Evolutionary conservation across 2,113 vertebrate genomes (phyloP).

Genomic region (Haemorhous mexicanus): DNA sequence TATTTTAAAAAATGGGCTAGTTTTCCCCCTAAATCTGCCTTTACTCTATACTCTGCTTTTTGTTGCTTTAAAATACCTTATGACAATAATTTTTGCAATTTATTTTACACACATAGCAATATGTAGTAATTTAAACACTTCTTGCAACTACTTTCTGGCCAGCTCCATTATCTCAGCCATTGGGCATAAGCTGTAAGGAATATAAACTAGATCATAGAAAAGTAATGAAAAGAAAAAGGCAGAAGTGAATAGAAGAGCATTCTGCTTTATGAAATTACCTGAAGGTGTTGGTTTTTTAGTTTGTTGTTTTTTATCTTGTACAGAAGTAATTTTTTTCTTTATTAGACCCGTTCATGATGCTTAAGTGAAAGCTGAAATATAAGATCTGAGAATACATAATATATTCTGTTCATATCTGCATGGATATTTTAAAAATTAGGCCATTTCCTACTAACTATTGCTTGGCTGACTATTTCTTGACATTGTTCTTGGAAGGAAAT

Average conservation of each 20-base stretch:
- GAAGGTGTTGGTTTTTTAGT: accelerated
- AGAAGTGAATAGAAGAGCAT: not conserved
- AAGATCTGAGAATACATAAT: not conserved
- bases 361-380: not conserved
- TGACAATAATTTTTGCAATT: not conserved
- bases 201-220: not conserved
- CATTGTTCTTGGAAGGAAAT: not conserved
- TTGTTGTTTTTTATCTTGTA: not conserved
- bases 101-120: not conserved
- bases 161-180: not conserved
- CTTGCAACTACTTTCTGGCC: not conserved
- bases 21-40: not conserved
- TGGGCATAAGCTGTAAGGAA: not conserved
- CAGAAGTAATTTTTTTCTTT: not conserved
- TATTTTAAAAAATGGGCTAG: not conserved
- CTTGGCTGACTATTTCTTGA: not conserved
- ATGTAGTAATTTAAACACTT: not conserved
- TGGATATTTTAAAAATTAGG: not conserved
- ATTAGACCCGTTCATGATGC: not conserved
- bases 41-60: not conserved
- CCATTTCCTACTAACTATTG: not conserved
- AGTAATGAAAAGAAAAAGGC: not conserved
- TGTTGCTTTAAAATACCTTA: not conserved
- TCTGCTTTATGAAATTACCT: not conserved
- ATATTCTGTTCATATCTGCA: not conserved